Evolutionary conservation across 2,888 invertebrate species (phyloP).

Genomic region (Barypeithes pellucidus): DNA sequence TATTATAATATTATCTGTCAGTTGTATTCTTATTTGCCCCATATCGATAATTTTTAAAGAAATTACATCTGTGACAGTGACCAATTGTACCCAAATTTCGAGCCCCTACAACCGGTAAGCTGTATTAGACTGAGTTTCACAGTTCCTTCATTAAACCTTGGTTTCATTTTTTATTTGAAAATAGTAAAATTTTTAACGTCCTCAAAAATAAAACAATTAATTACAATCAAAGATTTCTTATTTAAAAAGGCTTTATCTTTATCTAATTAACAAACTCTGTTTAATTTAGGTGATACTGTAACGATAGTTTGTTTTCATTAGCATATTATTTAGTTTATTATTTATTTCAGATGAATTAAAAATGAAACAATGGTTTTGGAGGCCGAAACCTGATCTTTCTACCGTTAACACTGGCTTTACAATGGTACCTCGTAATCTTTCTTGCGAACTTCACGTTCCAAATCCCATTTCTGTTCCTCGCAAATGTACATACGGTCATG

Average conservation of each 20-base stretch:
- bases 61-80: slow-evolving; percentile 8
- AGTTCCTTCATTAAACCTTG: not conserved
- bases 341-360: not conserved
- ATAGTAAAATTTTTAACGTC: not conserved
- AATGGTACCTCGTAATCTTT: slow-evolving; percentile 98
- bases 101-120: slow-evolving; percentile 2
- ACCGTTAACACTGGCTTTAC: slow-evolving; percentile 19
- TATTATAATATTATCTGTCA: no score
- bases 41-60: not conserved
- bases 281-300: no score
- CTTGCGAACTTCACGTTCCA: slow-evolving; percentile 99
- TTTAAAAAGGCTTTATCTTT: no score
- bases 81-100: slow-evolving; percentile 23
- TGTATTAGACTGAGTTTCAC: not conserved
- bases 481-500: slow-evolving; percentile 97
- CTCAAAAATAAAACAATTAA: no score
- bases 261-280: no score
- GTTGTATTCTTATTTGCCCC: not conserved
- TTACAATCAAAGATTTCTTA: no score
- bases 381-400: not conserved
- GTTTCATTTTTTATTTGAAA: not conserved
- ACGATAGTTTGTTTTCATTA: no score
- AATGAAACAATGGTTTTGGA: not conserved
- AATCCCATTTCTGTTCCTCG: slow-evolving; percentile 99
- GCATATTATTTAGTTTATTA: no score